Conservation (phyloP, 2,113 vertebrate species). For the Aplodontia rufa region DNA sequence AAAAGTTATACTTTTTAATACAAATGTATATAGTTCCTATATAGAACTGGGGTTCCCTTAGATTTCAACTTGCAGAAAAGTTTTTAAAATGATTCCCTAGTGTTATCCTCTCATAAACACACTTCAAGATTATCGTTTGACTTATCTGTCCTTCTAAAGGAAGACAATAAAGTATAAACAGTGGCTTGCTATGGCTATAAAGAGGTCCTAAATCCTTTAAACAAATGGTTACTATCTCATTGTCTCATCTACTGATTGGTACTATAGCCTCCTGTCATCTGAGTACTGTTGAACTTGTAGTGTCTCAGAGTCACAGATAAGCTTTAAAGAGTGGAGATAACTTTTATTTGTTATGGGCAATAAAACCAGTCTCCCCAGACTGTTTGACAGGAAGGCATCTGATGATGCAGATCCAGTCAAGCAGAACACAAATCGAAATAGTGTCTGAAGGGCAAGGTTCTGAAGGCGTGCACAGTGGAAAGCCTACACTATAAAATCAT, state of each 20-base stretch:
- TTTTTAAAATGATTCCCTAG: constrained; percentile 51
- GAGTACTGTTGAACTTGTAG: constrained; percentile 80
- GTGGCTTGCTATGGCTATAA: constrained; percentile 74
- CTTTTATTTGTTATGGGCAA: constrained; percentile 85
- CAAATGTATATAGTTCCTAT: not conserved
- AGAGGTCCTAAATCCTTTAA: constrained; percentile 85
- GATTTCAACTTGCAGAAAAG: not conserved
- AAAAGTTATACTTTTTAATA: not conserved
- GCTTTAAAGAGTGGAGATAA: constrained; percentile 84
- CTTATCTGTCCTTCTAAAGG: constrained; percentile 80
- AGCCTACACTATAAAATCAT: constrained; percentile 77
- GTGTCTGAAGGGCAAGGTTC: constrained; percentile 81
- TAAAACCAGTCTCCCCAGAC: constrained; percentile 83
- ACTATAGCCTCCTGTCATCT: constrained; percentile 77
- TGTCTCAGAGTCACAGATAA: constrained; percentile 80
- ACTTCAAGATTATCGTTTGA: constrained; percentile 71
- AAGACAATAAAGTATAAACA: constrained; percentile 81
- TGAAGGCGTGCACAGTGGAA: constrained; percentile 68
- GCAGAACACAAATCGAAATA: constrained; percentile 82
- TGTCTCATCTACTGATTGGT: constrained; percentile 84
- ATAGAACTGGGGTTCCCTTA: not conserved
- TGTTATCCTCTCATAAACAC: constrained; percentile 42
- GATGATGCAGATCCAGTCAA: constrained; percentile 77
- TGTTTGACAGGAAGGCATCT: constrained; percentile 78
- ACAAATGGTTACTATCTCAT: constrained; percentile 86